Base-by-base conservation (phyloP, 2,888 invertebrate genomes). In the Ectobius pallidus region DNA sequence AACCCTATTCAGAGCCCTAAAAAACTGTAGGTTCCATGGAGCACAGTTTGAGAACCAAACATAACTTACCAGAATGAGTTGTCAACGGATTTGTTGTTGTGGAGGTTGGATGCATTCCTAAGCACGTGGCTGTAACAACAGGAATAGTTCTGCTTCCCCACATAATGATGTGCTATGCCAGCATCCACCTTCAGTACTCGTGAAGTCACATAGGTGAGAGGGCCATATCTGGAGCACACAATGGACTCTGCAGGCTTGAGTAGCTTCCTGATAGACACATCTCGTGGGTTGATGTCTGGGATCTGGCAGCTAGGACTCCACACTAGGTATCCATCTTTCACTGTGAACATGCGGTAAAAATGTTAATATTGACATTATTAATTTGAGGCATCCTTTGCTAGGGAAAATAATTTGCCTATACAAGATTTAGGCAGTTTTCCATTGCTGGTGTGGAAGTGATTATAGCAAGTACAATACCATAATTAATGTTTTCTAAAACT, bases 221-320 rank as follows among this genome's bases (percentile, higher is more conserved):
- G 78, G 58, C 80, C 79, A n/a, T 78, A 75, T 34, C 69, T 62
- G 7, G 84, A 82, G 78, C 90, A 90, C 0, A 85, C 77, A 74
- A 86, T 85, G 76, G 87, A 88, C 72, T 85, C 84, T 73, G 84
- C 82, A 27, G 85, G 84, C 55, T 84, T 84, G 74, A 88, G 86
- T 75, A 86, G 86, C 73, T 83, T 81, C 80, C 84, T 85, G 73
- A 88, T 87, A 76, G 88, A 87, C 4, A 77, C 77, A 70, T 80
- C 78, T 52, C 73, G 78, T 0, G 89, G 86, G 79, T 90, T 86
- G 73, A 89, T 77, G 75, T 89, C 87, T 3, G 87, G 85, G 79
- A 91, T 90, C 78, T 86, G 86, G 78, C 91, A 91, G 78, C 85
- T 86, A 46, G 87, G 83, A 79, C 86, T 90, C 84, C 87, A 86